Conservation (phyloP, 1,140 invertebrate species). For the Harpegnathos saltator region DNA sequence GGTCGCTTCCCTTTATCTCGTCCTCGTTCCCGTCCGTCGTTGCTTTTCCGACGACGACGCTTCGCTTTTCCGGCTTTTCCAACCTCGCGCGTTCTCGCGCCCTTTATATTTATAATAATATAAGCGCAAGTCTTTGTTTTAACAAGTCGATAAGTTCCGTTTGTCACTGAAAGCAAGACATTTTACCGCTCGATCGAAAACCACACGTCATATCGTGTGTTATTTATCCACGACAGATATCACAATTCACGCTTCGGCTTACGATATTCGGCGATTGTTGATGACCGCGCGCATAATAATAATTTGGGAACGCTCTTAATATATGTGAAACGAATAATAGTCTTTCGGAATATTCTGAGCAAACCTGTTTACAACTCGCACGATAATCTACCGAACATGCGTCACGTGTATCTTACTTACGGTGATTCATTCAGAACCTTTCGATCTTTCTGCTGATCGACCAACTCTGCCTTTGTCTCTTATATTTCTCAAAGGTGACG, state of each 20-base stretch:
- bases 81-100: background rate
- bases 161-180: background rate
- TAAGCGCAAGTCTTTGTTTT: background rate
- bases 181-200: background rate
- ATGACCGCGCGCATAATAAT: no score
- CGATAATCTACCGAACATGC: constrained; percentile 1
- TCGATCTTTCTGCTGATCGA: no score
- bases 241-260: no score
- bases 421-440: background rate
- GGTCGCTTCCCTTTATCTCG: constrained; percentile 32
- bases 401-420: background rate
- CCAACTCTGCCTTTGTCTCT: background rate
- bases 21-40: constrained; percentile 6
- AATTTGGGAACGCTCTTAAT: no score
- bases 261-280: no score
- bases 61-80: constrained; percentile 3
- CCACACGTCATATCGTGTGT: no score
- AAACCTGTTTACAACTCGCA: background rate
- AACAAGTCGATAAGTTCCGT: constrained; percentile 10
- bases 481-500: constrained; percentile 46
- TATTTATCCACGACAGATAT: no score
- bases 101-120: constrained; percentile 17
- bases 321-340: no score
- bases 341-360: no score
- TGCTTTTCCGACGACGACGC: constrained; percentile 11